These are phyloP conservation scores for Malurus melanocephalus DNA, from an alignment of 2,113 vertebrate genomes.

Conservation along the genomic window DNA sequence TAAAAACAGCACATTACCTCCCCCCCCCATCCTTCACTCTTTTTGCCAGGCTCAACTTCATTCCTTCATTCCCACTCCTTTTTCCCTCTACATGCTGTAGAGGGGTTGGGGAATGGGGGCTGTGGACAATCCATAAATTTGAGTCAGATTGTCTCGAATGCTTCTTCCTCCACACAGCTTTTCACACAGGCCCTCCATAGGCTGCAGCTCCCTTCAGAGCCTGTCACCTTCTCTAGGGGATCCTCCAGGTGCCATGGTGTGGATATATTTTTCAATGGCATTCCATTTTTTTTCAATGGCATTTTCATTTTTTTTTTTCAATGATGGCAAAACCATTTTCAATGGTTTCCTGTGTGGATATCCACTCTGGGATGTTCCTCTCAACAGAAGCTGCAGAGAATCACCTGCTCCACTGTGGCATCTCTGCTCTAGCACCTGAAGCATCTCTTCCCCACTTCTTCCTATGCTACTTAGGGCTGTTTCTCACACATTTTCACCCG, in stretches of 20 bases:
- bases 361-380: not conserved
- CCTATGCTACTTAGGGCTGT: not conserved
- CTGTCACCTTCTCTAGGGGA: not conserved
- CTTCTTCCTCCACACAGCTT: not conserved
- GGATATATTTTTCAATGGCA: not conserved
- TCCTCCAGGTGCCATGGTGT: not conserved
- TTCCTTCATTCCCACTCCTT: not conserved
- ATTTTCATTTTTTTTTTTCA: not conserved
- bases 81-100: not conserved
- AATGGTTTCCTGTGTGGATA: not conserved
- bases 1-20: fast-evolving
- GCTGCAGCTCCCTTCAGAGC: not conserved
- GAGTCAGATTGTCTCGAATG: not conserved
- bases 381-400: not conserved
- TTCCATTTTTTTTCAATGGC: too few relatives aligned
- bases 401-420: fast-evolving
- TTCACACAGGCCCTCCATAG: fast-evolving
- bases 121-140: not conserved
- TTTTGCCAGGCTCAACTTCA: not conserved
- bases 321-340: not conserved
- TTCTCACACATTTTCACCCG: not conserved
- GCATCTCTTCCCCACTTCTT: not conserved
- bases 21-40: not conserved
- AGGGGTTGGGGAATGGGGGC: not conserved
- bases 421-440: not conserved